A percentile compares a stretch with the other conserved stretches of the same genome.
Conservation (phyloP, 2,888 invertebrate genomes). For the Phalera bucephala region DNA sequence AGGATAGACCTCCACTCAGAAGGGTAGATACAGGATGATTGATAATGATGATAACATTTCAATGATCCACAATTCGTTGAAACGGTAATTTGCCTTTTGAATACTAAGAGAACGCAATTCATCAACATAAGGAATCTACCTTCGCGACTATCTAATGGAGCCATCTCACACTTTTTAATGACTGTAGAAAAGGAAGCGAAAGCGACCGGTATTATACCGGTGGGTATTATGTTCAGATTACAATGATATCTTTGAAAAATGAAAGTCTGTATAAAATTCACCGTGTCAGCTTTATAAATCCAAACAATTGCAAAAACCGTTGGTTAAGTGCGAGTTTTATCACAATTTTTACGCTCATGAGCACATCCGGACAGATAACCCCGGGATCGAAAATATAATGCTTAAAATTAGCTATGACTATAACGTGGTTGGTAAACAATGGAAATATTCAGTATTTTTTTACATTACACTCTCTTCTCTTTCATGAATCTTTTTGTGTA, state of each 20-base stretch:
- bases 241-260: conserved; percentile 1
- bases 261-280: background rate
- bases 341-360: conserved; percentile 20
- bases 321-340: conserved; percentile 20
- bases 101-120: too few species aligned
- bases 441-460: too few species aligned
- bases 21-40: too few species aligned
- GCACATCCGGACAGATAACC: conserved; percentile 36
- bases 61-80: too few species aligned
- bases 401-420: background rate
- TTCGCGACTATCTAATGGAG: background rate
- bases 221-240: conserved; percentile 1
- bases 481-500: too few species aligned
- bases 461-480: too few species aligned
- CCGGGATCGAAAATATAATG: conserved; percentile 5
- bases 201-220: background rate
- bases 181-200: conserved; percentile 2
- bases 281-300: conserved; percentile 5
- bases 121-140: background rate
- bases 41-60: too few species aligned
- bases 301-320: conserved; percentile 15
- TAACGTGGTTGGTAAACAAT: background rate
- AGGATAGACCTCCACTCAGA: too few species aligned
- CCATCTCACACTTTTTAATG: conserved; percentile 3
- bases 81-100: too few species aligned